Base-by-base conservation (phyloP, 2,113 vertebrate species). In the Egretta garzetta region DNA sequence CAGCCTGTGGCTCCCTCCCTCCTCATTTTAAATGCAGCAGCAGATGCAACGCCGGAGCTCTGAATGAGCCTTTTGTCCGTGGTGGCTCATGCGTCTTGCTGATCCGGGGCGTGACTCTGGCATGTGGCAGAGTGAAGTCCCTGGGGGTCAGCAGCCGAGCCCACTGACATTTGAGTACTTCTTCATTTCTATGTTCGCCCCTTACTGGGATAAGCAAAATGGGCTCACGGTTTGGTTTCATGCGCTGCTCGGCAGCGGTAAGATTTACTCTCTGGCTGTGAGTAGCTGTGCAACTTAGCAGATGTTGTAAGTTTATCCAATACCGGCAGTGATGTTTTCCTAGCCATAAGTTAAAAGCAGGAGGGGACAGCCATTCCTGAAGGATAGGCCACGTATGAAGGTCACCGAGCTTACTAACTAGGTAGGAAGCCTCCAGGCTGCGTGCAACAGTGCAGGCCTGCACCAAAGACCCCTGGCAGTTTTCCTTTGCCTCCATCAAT, bases 391-490 rank as follows among this genome's bases (percentile, higher is more conserved):
- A 0, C 0, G 1, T 14, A 9, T 45, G 39, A 64, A 82, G 32
- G 55, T 22, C 71, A 26, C 63, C 12, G 18, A 7, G 43, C 30
- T 47, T 27, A 7, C 8, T 32, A 11, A 7, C 8, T 32, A 13
- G 56, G 7, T 4, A 2, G 26, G 26, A 45, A 39, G 18, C 33
- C 43, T 63, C 24, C 26, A 13, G 93, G 53, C 86, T 68, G 16
- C 0, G 0, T 50, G 30, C 14, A 43, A 2, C 0, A 0, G n/a
- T 77, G 74, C 33, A 12, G 83, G 49, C 17, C 7, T 6, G 72
- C 62, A 27, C 39, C 50, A 24, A 9, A 74, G 60, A 14, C 30
- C 26, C 1, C 1, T 14, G 20, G 37, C 33, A 22, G 22, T 32
- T 72, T 67, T 17, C 5, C 37, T 71, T 60, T 33, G 27, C 55